These are phyloP conservation scores for Drosophila eohydei DNA, from an alignment of 2,888 invertebrate species.

Conservation along the genomic window DNA sequence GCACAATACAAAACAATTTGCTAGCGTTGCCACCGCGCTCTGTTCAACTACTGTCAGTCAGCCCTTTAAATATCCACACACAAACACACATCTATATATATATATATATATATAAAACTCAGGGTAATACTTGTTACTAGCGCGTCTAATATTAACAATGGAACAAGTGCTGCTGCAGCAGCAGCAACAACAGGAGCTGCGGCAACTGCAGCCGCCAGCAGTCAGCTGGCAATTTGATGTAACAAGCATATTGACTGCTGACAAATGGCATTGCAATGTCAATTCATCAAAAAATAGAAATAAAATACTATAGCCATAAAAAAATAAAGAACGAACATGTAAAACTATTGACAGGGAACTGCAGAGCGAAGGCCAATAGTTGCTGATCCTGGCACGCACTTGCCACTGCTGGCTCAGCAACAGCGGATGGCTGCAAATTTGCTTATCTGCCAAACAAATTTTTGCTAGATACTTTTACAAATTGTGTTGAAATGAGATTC, in stretches of 20 bases:
- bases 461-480: conserved; percentile 69
- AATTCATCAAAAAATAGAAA: conserved; percentile 82
- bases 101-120: conserved; percentile 77
- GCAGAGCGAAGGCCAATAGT: conserved; percentile 39
- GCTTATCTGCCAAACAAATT: conserved; percentile 79
- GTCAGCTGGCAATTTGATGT: conserved; percentile 81
- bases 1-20: conserved; percentile 78
- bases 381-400: conserved; percentile 50
- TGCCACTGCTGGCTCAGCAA: conserved; percentile 64
- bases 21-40: conserved; percentile 49
- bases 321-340: conserved; percentile 21
- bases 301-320: conserved; percentile 20
- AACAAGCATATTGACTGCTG: conserved; percentile 84
- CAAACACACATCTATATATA: conserved; percentile 18
- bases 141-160: conserved; percentile 76
- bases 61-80: conserved; percentile 58
- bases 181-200: conserved; percentile 25
- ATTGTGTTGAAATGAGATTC: conserved; percentile 81
- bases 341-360: conserved; percentile 55
- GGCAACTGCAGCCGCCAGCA: conserved; percentile 39
- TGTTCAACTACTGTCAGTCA: conserved; percentile 33
- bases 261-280: conserved; percentile 85
- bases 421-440: conserved; percentile 62
- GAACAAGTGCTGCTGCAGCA: conserved; percentile 41
- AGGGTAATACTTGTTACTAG: conserved; percentile 67